Evolutionary conservation across 1,140 invertebrate genomes (phyloP).

Genomic region (Aphelenchoides fujianensis): DNA sequence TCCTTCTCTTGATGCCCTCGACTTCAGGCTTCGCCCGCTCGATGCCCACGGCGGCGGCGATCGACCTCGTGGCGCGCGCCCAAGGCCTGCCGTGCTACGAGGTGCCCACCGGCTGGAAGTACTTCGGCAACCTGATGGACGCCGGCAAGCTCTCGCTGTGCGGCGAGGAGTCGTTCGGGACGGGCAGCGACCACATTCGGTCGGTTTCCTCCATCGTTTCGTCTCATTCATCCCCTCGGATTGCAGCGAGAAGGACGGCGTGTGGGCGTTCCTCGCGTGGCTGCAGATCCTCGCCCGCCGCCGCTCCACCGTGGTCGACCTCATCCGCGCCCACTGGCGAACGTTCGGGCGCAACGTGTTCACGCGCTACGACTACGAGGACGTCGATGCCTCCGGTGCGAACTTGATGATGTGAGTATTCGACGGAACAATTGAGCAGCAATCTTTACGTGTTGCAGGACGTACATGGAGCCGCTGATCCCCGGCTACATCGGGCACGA

Average conservation of each 20-base stretch:
- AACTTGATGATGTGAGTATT: conserved; percentile 90
- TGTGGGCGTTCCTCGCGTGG: conserved; percentile 96
- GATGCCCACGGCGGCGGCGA: conserved; percentile 95
- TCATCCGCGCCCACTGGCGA: conserved; percentile 82
- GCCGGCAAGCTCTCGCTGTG: conserved; percentile 85
- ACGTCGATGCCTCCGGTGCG: conserved; percentile 82
- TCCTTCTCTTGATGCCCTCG: background rate
- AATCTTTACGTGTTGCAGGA: too few species aligned
- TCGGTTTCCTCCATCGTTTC: too few species aligned
- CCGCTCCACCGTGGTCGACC: conserved; percentile 72
- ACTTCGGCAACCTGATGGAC: conserved; percentile 98
- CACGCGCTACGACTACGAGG: conserved; percentile 95
- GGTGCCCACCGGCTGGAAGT: conserved; percentile 96
- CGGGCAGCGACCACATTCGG: conserved; percentile 69
- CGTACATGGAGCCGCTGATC: conserved; percentile 68
- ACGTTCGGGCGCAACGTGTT: conserved; percentile 93
- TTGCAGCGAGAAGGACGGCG: conserved; percentile 97
- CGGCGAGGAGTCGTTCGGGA: conserved; percentile 97
- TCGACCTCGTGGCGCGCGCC: conserved; percentile 71
- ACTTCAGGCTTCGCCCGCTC: conserved; percentile 80
- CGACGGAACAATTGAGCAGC: too few species aligned
- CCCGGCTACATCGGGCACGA: conserved; percentile 71
- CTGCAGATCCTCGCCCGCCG: conserved; percentile 75
- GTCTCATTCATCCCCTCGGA: too few species aligned
- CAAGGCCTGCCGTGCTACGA: conserved; percentile 74